These are phyloP conservation scores for Zophobas atratus DNA, from an alignment of 1,140 invertebrate genomes.

Conservation along the genomic window DNA sequence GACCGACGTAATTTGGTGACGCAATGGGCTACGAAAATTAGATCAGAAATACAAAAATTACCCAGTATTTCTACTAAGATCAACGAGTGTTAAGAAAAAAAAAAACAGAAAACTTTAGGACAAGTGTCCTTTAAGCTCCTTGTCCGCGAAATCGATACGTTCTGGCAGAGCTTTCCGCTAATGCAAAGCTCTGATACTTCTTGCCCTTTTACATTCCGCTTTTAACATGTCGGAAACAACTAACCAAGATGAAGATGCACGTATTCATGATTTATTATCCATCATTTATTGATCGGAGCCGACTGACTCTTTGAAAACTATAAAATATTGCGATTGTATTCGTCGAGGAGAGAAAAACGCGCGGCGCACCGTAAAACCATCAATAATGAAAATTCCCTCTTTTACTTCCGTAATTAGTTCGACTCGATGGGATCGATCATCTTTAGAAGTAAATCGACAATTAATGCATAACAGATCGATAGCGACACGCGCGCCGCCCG, in stretches of 20 bases:
- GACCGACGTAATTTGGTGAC: too few relatives aligned
- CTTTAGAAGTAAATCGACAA: conserved; percentile 7
- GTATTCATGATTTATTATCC: conserved; percentile 38
- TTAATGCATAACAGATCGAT: conserved; percentile 1
- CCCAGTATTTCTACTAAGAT: too few relatives aligned
- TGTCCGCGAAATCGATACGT: too few relatives aligned
- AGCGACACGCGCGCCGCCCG: conserved; percentile 7
- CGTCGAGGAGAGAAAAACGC: conserved; percentile 5
- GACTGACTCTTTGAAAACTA: conserved; percentile 39
- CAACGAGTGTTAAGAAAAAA: too few relatives aligned
- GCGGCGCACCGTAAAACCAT: conserved; percentile 19
- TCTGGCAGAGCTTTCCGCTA: not conserved
- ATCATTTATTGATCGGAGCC: conserved; percentile 33
- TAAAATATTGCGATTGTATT: conserved; percentile 40
- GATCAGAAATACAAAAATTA: too few relatives aligned
- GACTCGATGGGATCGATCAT: conserved; percentile 28
- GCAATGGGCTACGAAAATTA: too few relatives aligned
- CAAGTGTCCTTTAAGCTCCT: too few relatives aligned
- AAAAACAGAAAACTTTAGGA: too few relatives aligned
- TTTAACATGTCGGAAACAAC: conserved; percentile 21
- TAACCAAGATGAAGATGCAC: conserved; percentile 34
- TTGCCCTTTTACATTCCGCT: not conserved
- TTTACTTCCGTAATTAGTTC: conserved; percentile 36
- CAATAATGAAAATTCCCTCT: conserved; percentile 32
- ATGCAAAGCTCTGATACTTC: not conserved